phyloP scores from a whole-genome alignment of 2,888 invertebrate genomes.

The Noctua pronuba region DNA sequence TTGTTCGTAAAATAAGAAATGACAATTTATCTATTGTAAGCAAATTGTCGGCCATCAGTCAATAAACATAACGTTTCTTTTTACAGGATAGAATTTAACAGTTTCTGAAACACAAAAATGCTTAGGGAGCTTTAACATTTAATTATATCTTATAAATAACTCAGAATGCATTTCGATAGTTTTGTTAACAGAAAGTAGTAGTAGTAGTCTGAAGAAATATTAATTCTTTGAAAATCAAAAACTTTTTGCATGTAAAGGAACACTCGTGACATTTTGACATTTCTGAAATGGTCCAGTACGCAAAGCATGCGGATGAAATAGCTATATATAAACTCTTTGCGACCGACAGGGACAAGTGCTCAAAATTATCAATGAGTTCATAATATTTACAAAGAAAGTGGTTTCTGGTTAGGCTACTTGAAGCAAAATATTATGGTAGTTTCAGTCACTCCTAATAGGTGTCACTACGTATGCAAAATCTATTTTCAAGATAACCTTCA shows the following conservation, averaged over 20 bases:
- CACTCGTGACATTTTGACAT: conserved; percentile 44
- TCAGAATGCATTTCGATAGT: neutral
- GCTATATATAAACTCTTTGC: neutral
- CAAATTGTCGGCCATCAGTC: conserved; percentile 70
- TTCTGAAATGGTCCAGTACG: conserved; percentile 20
- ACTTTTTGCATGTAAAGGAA: conserved; percentile 37
- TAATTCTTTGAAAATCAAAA: neutral
- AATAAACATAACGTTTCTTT: conserved; percentile 66
- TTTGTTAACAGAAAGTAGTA: neutral
- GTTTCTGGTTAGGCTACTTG: conserved; percentile 21
- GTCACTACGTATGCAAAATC: conserved; percentile 78
- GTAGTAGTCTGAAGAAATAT: neutral
- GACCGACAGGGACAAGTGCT: conserved; percentile 27
- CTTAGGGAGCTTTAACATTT: neutral
- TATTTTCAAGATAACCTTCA: conserved; percentile 89
- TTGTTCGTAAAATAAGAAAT: conserved; percentile 74
- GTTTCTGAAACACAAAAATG: neutral
- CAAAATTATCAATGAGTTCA: conserved; percentile 44
- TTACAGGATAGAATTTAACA: neutral
- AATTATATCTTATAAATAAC: no score
- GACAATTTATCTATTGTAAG: conserved; percentile 71
- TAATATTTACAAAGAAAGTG: conserved; percentile 56
- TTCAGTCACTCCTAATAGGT: conserved; percentile 79
- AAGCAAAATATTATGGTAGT: conserved; percentile 39
- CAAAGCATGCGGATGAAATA: conserved; percentile 45